These are phyloP conservation scores for Drosophila eohydei DNA, from an alignment of 2,888 invertebrate genomes.

Conservation along the genomic window DNA sequence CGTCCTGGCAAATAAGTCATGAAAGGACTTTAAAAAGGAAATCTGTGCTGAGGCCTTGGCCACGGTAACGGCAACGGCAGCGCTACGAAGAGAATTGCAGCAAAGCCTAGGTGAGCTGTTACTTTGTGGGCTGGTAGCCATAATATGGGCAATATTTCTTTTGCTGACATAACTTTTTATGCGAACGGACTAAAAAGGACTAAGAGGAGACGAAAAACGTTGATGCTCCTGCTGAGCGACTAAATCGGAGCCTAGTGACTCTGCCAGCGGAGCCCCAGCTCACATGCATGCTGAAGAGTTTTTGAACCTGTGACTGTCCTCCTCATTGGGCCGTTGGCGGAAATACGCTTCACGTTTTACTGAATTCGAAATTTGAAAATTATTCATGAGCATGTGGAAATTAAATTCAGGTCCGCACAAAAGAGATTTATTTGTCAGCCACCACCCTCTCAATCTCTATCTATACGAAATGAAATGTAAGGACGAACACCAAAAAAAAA, in stretches of 20 bases:
- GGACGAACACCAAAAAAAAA: conserved; percentile 30
- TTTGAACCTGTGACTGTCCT: conserved; percentile 26
- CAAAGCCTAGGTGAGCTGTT: conserved; percentile 45
- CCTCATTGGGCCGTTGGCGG: conserved; percentile 54
- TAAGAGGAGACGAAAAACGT: conserved; percentile 31
- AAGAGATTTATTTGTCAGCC: conserved; percentile 80
- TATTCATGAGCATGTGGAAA: conserved; percentile 83
- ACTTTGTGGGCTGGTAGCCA: conserved; percentile 38
- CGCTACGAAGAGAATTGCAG: conserved; percentile 19
- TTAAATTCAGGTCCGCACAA: conserved; percentile 82
- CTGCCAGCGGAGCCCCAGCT: background rate
- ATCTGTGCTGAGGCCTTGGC: conserved; percentile 24
- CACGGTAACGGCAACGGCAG: background rate
- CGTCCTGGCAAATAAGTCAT: conserved; percentile 48
- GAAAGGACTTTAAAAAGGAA: conserved; percentile 60
- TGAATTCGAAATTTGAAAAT: conserved; percentile 83
- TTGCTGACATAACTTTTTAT: conserved; percentile 76
- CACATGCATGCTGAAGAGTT: background rate
- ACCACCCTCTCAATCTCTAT: conserved; percentile 48
- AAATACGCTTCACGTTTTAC: conserved; percentile 78
- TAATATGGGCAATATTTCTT: conserved; percentile 75
- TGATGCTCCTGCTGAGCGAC: conserved; percentile 45
- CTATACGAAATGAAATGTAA: conserved; percentile 69
- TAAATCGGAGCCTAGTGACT: conserved; percentile 7
- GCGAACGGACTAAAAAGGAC: conserved; percentile 56